Base-by-base conservation (phyloP, 1,140 invertebrate species). In the Sweltsa coloradensis region DNA sequence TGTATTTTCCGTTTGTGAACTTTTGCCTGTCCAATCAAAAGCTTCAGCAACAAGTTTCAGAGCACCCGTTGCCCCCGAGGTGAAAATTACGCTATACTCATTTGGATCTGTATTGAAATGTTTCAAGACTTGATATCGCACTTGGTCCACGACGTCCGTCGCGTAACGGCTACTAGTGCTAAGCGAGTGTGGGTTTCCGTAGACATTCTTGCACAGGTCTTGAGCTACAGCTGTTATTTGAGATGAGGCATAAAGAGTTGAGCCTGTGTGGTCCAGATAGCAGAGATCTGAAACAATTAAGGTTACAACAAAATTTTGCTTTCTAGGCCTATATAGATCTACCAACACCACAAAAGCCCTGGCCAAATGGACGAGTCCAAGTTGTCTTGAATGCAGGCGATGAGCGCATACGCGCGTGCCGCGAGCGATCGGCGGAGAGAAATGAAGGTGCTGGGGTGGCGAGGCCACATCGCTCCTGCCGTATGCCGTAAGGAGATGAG, bases 211-310 rank as follows among this genome's bases (percentile, higher is more conserved):
- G 21, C 73, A 63, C 31, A 95, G 70, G 57, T 85, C 75, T 31
- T 75, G 59, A 25, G 73, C 67, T n/a, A 83, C 61, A 37, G 71
- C 66, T 50, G 77, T 63, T 16, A 96, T 70, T 65, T 92, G 84
- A 50, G 67, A 72, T 57, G 81, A 69, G 2, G 87, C 75, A 62
- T 92, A 93, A 23, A 95, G 63, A 19, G 87, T 83, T 16, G 90
- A 74, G 16, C 91, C 92, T 29, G 86, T 84, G 76, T 96, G 85
- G 66, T 97, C 93, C 53, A 96, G 68, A 66, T 94, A 97, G 47
- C 75, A 80, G 57, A 75, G 72, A 50, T 73, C 85, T 88, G 60
- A 7, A 39, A 52, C 44, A 52, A 25, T 42, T 36, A 9, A 48
- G 41, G 24, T 23, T 9, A 22, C 14, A 14, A 7, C 19, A 7